Percentiles rank a stretch among this genome's conserved stretches.
These are phyloP conservation scores for Acomys russatus DNA, from an alignment of 2,797 vertebrate species.

Conservation along the genomic window DNA sequence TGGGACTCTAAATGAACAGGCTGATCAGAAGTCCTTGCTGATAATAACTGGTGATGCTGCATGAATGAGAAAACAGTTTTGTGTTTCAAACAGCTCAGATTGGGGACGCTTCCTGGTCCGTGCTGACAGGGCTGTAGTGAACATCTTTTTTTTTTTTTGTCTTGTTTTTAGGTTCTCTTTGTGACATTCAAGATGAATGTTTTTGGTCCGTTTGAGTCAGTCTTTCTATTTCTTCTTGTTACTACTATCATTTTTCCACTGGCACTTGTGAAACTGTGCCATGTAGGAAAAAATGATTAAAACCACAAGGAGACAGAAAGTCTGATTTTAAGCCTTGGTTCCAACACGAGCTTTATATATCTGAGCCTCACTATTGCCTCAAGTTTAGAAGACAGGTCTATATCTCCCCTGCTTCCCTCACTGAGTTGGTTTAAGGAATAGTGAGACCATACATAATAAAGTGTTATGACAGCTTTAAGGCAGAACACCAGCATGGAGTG, in stretches of 20 bases:
- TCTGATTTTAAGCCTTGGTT: neutral
- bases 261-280: neutral
- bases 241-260: neutral
- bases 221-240: neutral
- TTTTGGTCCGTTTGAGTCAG: neutral
- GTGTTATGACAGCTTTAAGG: neutral
- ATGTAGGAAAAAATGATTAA: neutral
- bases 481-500: neutral
- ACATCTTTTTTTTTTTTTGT: neutral
- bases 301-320: constrained; percentile 25
- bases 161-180: neutral
- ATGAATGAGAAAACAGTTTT: constrained; percentile 23
- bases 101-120: neutral
- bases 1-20: neutral
- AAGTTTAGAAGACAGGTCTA: neutral
- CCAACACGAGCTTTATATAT: neutral
- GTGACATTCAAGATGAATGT: constrained; percentile 32
- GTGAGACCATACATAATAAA: neutral
- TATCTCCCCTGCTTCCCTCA: neutral
- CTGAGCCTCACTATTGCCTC: neutral
- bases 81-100: neutral
- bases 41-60: neutral
- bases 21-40: neutral
- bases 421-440: neutral
- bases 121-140: neutral